Evolutionary conservation across 2,888 invertebrate genomes (phyloP), one percentile per base, ranked within the genome.

Genomic region (Caenorhabditis afra): DNA sequence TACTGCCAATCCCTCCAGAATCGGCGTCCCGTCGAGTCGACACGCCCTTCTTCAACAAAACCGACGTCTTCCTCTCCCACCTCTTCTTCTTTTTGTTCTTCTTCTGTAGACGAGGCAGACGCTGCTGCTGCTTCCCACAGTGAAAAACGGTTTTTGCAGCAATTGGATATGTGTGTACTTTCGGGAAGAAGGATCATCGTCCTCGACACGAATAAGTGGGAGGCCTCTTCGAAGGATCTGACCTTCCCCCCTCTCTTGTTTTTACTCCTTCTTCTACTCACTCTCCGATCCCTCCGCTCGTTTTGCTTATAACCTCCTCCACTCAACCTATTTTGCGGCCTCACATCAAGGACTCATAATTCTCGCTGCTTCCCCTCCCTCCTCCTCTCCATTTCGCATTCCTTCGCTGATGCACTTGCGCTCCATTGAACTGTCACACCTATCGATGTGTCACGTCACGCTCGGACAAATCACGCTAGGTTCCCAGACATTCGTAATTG

Each of bases 141-240:
- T 29, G 3, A 49, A 62, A 49, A 20, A 52, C 52, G 14, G 29
- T 52, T 52, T 52, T 29, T 29, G 29, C 44, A 1, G 20, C 14
- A 14, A 53, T 23, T 29, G 44, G 11, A 29, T 29, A 14, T 52
- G 45, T 70, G 70, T 70, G 62, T 70, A 61, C 70, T 70, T 62
- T 62, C 61, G 61, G 61, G 68, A 68, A 39, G 49, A 35, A 29
- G 41, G 58, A 68, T 68, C 68, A 53, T 70, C 70, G 61, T 70
- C 70, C 61, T 70, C 70, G 70, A 70, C 62, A 61, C 53, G 53
- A 70, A 70, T 61, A 62, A 70, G 70, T 70, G 53, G 70, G 45
- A 61, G 53, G 35, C 35, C 66, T 22, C 22, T 49, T 18, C 14
- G 18, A n/a, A n/a, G n/a, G 29, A 29, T 29, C 29, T 7, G 29